Conservation (phyloP, 1,140 invertebrate genomes). For the Cryptotermes secundus region DNA sequence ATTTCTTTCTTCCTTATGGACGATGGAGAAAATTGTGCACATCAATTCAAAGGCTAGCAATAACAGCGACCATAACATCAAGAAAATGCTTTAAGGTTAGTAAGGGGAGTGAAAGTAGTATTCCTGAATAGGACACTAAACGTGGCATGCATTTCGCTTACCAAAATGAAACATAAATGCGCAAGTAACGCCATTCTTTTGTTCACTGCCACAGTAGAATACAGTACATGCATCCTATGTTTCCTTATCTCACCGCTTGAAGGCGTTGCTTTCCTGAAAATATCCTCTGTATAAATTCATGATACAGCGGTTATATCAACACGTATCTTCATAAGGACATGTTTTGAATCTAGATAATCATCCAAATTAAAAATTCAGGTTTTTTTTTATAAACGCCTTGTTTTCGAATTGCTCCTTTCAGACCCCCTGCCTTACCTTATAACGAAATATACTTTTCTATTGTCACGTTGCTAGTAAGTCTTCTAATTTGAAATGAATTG, state of each 20-base stretch:
- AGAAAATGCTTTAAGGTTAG: conserved; percentile 3
- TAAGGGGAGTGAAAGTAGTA: background rate
- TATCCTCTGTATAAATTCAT: too few relatives aligned
- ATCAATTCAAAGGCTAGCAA: background rate
- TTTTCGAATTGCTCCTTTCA: too few relatives aligned
- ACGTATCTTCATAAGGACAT: too few relatives aligned
- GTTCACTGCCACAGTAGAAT: background rate
- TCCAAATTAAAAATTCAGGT: too few relatives aligned
- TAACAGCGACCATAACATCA: background rate
- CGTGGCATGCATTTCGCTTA: background rate
- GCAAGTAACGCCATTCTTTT: background rate
- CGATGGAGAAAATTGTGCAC: background rate
- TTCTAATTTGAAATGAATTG: too few relatives aligned
- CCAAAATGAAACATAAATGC: background rate
- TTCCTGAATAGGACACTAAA: conserved; percentile 16
- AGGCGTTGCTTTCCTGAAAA: background rate
- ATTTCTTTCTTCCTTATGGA: conserved; percentile 3
- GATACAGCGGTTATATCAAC: too few relatives aligned
- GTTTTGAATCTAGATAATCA: too few relatives aligned
- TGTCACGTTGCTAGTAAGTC: too few relatives aligned
- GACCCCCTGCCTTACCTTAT: too few relatives aligned
- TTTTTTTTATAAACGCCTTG: too few relatives aligned
- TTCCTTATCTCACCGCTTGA: background rate
- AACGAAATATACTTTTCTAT: too few relatives aligned
- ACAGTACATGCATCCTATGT: background rate